phyloP scores from a whole-genome alignment of 2,113 vertebrate species.

The Sebastes fasciatus region DNA sequence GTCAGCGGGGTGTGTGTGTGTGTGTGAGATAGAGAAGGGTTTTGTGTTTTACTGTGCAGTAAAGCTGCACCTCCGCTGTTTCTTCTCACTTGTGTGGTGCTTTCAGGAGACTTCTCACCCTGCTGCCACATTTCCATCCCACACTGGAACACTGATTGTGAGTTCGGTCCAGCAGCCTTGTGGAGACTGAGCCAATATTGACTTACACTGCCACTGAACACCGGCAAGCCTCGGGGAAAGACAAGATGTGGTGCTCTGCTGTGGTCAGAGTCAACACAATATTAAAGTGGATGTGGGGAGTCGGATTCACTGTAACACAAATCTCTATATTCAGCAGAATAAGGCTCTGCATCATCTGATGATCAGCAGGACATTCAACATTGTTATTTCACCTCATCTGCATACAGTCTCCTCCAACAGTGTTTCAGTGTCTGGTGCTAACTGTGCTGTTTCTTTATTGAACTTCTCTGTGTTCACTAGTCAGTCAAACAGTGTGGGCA shows the following conservation, averaged over 20 bases:
- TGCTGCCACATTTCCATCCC: constrained; percentile 57
- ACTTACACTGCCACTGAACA: constrained; percentile 40
- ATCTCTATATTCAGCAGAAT: too few species aligned
- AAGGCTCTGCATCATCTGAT: too few species aligned
- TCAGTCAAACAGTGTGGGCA: not conserved
- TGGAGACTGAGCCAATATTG: constrained; percentile 54
- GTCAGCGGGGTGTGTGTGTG: constrained; percentile 5
- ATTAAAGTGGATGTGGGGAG: constrained; percentile 29
- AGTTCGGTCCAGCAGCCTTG: constrained; percentile 21
- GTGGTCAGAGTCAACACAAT: constrained; percentile 42
- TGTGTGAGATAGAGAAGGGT: too few species aligned
- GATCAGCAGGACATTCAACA: too few species aligned
- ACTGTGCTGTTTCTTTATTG: not conserved
- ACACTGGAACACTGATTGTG: constrained; percentile 34
- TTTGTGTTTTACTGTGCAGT: not conserved
- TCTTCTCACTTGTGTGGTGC: constrained; percentile 31
- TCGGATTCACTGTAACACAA: too few species aligned
- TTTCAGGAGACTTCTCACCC: constrained; percentile 54
- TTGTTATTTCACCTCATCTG: too few species aligned
- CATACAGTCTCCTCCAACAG: too few species aligned
- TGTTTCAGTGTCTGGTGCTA: not conserved
- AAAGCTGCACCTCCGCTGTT: constrained; percentile 13
- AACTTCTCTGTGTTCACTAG: not conserved
- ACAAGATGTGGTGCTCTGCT: constrained; percentile 33
- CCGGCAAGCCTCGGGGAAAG: constrained; percentile 25